A percentile compares a stretch with the other conserved stretches of the same genome.
Evolutionary conservation across 2,113 vertebrate genomes (phyloP).

Genomic region (Actenoides hombroni): DNA sequence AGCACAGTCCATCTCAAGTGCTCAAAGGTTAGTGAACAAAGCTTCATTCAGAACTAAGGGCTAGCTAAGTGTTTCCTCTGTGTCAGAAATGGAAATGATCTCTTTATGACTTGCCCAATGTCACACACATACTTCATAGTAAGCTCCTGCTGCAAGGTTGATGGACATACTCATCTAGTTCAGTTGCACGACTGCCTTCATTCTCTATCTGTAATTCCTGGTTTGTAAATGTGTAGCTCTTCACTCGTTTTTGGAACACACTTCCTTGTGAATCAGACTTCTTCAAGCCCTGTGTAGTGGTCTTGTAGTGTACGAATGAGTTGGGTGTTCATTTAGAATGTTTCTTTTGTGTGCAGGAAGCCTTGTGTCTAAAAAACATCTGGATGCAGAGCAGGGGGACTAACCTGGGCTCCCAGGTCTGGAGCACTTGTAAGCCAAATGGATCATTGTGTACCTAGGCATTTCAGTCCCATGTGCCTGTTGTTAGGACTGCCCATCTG

Average conservation of each 20-base stretch:
- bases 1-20: background rate
- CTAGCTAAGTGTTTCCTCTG: background rate
- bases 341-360: background rate
- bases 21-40: conserved; percentile 22
- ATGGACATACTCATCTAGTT: background rate
- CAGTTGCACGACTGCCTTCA: background rate
- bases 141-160: background rate
- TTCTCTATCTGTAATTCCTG: background rate
- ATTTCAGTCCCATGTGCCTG: background rate
- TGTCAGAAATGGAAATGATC: background rate
- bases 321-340: background rate
- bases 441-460: background rate
- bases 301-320: background rate
- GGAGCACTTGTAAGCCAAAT: fast-evolving
- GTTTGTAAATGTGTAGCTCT: background rate
- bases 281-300: background rate
- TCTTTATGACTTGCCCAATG: background rate
- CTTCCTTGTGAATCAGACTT: background rate
- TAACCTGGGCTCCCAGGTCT: background rate
- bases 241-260: background rate
- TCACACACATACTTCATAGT: background rate
- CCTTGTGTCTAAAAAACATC: background rate
- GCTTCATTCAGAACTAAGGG: background rate
- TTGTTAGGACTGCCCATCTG: background rate
- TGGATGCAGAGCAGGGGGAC: background rate